Percentiles rank a stretch among this genome's conserved stretches.
These are phyloP conservation scores for Tor tambroides DNA, from an alignment of 2,113 vertebrate species.

Conservation along the genomic window DNA sequence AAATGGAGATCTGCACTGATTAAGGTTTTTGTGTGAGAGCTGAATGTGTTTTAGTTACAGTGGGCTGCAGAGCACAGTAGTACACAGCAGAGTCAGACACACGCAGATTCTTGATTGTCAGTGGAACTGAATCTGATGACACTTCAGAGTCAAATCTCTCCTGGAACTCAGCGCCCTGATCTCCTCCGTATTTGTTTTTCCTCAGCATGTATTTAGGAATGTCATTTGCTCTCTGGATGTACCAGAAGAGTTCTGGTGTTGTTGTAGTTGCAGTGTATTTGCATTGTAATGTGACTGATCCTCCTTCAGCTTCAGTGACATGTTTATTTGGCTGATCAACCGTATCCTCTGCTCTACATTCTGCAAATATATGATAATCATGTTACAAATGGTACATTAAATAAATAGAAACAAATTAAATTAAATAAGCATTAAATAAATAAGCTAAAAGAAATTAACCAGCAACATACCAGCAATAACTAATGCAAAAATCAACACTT, in stretches of 20 bases:
- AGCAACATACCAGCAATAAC: not conserved
- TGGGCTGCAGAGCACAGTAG: not conserved
- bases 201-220: slow-evolving; percentile 16
- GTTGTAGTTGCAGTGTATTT: not conserved
- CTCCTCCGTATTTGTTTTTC: not conserved
- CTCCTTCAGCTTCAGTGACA: slow-evolving; percentile 19
- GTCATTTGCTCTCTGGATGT: not conserved
- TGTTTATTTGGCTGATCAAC: slow-evolving; percentile 10
- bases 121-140: not conserved
- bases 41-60: not conserved
- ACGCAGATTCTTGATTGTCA: not conserved
- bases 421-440: not conserved
- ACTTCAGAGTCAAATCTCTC: not conserved
- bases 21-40: not conserved
- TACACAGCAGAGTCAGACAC: slow-evolving; percentile 35
- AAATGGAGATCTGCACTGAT: not conserved
- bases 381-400: not conserved
- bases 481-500: not conserved
- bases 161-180: not conserved
- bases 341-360: not conserved
- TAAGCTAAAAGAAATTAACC: not conserved
- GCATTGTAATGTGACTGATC: not conserved
- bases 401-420: not conserved
- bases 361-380: not conserved
- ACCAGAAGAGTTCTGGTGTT: slow-evolving; percentile 31